Percentiles rank a stretch among this genome's conserved stretches.
Evolutionary conservation across 2,113 vertebrate species (phyloP).

Genomic region (Chionis minor): DNA sequence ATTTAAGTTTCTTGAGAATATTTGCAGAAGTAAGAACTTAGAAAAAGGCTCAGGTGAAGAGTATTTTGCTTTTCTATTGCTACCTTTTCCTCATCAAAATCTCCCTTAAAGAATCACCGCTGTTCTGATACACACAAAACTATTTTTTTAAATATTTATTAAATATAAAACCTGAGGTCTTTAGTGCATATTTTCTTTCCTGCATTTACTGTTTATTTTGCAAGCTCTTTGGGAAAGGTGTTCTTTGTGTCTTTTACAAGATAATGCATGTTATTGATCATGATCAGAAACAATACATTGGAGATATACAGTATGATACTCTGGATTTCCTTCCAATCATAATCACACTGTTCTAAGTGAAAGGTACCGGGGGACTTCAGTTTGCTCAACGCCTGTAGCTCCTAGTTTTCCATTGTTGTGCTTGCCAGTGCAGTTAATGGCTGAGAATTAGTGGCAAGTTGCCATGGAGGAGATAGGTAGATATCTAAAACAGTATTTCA

Average conservation of each 20-base stretch:
- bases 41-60: neutral
- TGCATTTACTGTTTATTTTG: neutral
- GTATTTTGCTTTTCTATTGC: neutral
- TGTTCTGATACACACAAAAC: neutral
- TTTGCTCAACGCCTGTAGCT: neutral
- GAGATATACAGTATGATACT: neutral
- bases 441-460: neutral
- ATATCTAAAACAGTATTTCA: neutral
- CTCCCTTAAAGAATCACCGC: neutral
- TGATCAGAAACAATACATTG: neutral
- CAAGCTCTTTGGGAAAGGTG: neutral
- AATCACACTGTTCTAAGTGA: neutral
- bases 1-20: neutral
- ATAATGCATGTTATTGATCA: neutral
- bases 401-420: neutral
- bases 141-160: neutral
- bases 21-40: neutral
- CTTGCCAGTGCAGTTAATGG: neutral
- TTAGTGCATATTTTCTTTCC: neutral
- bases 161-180: neutral
- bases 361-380: neutral
- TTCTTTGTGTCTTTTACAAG: neutral
- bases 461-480: neutral
- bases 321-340: neutral
- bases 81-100: neutral